Conservation (phyloP, 2,888 invertebrate species). For the Melanostoma scalare region DNA sequence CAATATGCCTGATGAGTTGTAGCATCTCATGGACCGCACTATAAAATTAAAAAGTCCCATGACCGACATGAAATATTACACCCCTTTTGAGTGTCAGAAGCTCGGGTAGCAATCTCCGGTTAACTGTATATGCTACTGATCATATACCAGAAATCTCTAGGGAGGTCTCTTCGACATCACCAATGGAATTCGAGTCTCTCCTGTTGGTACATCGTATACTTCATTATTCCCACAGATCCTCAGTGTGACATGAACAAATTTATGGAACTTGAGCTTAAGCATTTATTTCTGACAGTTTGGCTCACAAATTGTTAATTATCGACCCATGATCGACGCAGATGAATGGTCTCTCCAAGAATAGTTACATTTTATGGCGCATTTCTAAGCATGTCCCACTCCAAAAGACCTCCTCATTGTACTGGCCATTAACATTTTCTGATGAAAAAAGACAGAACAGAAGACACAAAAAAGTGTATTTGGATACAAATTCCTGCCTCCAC, state of each 20-base stretch:
- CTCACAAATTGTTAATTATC: constrained; percentile 61
- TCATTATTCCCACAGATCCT: constrained; percentile 39
- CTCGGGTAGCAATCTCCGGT: constrained; percentile 17
- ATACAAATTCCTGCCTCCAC: constrained; percentile 26
- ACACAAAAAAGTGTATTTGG: constrained; percentile 8
- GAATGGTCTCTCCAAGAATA: constrained; percentile 45
- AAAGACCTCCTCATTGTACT: constrained; percentile 60
- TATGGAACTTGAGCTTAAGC: constrained; percentile 50
- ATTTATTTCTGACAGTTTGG: constrained; percentile 46
- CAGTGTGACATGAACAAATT: constrained; percentile 27
- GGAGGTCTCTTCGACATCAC: constrained; percentile 39
- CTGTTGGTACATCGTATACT: constrained; percentile 5
- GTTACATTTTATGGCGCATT: constrained; percentile 59
- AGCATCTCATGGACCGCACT: constrained; percentile 25
- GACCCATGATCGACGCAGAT: constrained; percentile 38
- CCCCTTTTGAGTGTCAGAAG: constrained; percentile 36
- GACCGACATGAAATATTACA: constrained; percentile 49
- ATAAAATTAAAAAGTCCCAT: constrained; percentile 12
- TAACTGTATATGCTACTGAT: constrained; percentile 18
- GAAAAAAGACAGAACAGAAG: no score
- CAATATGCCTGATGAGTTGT: constrained; percentile 25
- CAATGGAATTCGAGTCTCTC: constrained; percentile 6
- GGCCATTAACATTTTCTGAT: constrained; percentile 32
- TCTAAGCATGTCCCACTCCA: constrained; percentile 37
- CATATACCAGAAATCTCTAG: constrained; percentile 36